Evolutionary conservation across 2,888 invertebrate species (phyloP), one percentile per base, ranked within the genome.

Genomic region (Heliconius hortense): DNA sequence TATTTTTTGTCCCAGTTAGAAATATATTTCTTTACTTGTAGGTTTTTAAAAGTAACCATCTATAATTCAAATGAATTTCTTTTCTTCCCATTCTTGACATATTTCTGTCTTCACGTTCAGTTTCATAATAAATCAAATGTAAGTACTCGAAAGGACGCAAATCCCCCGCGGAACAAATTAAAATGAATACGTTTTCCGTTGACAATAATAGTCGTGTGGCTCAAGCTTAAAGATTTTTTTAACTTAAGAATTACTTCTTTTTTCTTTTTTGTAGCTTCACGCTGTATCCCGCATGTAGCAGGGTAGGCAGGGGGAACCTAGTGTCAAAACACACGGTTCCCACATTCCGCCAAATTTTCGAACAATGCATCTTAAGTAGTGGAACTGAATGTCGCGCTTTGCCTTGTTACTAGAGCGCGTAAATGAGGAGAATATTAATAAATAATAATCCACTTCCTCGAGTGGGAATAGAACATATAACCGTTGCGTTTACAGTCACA

Each of bases 161-260:
- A 88, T 86, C 84, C 86, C 82, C 84, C 76, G 72, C 83, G 81
- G 83, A 83, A 88, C 88, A 88, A 89, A 90, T 90, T 90, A 87
- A 87, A 89, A 89, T 87, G 86, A 87, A 89, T 89, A 87, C 83
- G 81, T 81, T 86, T 86, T 11, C 7, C 53, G 7, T 35, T 31
- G 69, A 56, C 69, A 69, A 56, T 66, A 66, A 39, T 56, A 31
- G 56, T 11, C 24, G 39, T 43, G 43, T 71, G 71, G 43, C 26
- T 4, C 59, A 71, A 71, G 71, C 11, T 60, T 43, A 24, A 11
- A 18, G 21, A 5, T 10, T 21, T 56, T 70, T 35, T 35, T 31
- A 2, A 28, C 18, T 63, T 26, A 15, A 59, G n/a, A 24, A 24
- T 5, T 59, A 59, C n/a, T 11, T 13, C 24, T 21, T 63, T 7